Evolutionary conservation across 1,140 invertebrate species (phyloP).

Genomic region (Drosophila pallidifrons): DNA sequence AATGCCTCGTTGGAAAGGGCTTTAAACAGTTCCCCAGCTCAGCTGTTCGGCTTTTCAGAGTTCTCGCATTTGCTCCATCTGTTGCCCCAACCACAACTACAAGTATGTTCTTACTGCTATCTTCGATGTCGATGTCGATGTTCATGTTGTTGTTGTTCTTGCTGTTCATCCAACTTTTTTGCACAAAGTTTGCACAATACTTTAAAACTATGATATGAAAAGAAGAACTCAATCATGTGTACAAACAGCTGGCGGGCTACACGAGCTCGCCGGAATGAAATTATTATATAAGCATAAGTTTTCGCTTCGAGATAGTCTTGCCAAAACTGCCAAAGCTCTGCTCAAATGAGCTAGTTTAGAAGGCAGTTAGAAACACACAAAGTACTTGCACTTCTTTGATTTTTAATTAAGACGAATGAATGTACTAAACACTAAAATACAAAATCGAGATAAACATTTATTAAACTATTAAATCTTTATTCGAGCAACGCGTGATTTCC

Average conservation of each 20-base stretch:
- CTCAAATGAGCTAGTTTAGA: neutral
- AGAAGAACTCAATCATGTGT: conserved; percentile 51
- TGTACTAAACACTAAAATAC: neutral
- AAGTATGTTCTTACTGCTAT: neutral
- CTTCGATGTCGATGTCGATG: neutral
- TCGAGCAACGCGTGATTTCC: conserved; percentile 1
- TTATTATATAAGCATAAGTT: conserved; percentile 36
- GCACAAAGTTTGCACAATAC: conserved; percentile 35
- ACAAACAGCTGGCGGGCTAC: conserved; percentile 43
- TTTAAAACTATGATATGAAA: conserved; percentile 47
- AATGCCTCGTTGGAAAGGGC: conserved; percentile 11
- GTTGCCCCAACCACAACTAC: conserved; percentile 2
- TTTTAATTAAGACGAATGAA: neutral
- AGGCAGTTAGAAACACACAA: neutral
- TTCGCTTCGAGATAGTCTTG: neutral
- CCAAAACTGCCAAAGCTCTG: neutral
- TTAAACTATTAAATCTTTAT: conserved; percentile 2
- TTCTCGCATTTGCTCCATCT: conserved; percentile 5
- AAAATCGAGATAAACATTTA: neutral
- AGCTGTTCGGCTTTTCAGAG: neutral
- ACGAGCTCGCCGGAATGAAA: conserved; percentile 15
- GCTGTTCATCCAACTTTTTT: conserved; percentile 8
- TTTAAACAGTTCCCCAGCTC: neutral
- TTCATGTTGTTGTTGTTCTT: neutral
- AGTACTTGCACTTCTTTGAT: neutral